A percentile compares a stretch with the other conserved stretches of the same genome.
Evolutionary conservation across 2,113 vertebrate species (phyloP).

Genomic region (Tachuris rubrigastra): DNA sequence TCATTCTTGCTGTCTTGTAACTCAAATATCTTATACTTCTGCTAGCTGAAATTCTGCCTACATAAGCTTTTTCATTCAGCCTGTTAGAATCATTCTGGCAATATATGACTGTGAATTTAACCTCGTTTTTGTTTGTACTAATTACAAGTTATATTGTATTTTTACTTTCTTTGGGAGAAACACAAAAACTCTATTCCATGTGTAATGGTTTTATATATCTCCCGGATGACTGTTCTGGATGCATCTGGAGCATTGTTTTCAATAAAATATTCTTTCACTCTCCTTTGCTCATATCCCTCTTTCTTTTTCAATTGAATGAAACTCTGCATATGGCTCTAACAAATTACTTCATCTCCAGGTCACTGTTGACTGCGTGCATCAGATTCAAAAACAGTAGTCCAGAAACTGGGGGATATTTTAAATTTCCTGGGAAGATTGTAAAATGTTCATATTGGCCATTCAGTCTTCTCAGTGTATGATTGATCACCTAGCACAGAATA

Average conservation of each 20-base stretch:
- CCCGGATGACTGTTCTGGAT: not conserved
- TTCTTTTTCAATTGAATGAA: constrained; percentile 29
- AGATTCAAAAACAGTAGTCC: not conserved
- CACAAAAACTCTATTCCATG: not conserved
- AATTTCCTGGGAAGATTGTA: not conserved
- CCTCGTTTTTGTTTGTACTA: constrained; percentile 16
- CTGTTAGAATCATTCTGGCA: constrained; percentile 4
- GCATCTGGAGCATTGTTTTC: constrained; percentile 39
- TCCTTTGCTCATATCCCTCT: not conserved
- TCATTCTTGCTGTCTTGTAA: not conserved
- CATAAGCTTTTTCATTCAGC: constrained; percentile 27
- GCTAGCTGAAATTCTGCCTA: constrained; percentile 33
- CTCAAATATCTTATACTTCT: constrained; percentile 9
- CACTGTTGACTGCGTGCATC: not conserved
- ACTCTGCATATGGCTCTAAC: not conserved
- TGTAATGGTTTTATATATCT: not conserved
- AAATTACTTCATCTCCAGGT: not conserved
- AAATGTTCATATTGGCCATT: not conserved
- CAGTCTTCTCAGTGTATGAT: not conserved
- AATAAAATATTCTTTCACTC: constrained; percentile 11
- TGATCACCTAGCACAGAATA: not conserved
- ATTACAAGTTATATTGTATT: constrained; percentile 36
- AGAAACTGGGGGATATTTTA: not conserved
- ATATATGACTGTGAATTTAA: constrained; percentile 35
- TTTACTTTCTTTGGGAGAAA: constrained; percentile 46